Evolutionary conservation across 2,113 vertebrate species (phyloP).

Genomic region (Eulacestoma nigropectus): DNA sequence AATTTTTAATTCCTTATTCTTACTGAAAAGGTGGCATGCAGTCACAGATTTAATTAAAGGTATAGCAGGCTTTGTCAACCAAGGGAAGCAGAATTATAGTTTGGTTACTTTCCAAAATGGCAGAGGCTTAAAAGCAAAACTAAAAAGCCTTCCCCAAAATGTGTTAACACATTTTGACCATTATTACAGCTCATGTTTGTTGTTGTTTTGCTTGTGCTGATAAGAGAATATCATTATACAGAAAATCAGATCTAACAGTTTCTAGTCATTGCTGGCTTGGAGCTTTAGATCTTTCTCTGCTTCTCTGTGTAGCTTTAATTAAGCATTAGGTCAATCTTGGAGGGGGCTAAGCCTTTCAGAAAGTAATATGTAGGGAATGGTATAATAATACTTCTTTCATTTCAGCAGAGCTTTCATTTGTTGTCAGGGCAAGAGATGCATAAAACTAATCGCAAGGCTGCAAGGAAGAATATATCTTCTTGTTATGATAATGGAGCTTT

Average conservation of each 20-base stretch:
- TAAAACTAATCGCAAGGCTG: background rate
- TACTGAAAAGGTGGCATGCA: background rate
- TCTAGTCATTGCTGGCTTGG: slow-evolving; percentile 23
- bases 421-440: background rate
- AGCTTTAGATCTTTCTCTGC: slow-evolving; percentile 32
- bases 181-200: background rate
- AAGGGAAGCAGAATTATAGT: slow-evolving; percentile 21
- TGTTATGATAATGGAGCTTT: background rate
- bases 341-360: slow-evolving; percentile 1
- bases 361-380: background rate
- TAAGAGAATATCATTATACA: slow-evolving; percentile 27
- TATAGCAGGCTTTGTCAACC: slow-evolving; percentile 54
- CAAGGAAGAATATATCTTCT: background rate
- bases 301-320: slow-evolving; percentile 60
- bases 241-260: slow-evolving; percentile 48
- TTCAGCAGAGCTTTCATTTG: slow-evolving; percentile 8
- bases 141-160: background rate
- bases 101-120: slow-evolving; percentile 58
- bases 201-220: background rate
- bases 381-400: background rate
- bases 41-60: slow-evolving; percentile 56
- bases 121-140: slow-evolving; percentile 40
- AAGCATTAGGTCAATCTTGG: slow-evolving; percentile 42
- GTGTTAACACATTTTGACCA: slow-evolving; percentile 47
- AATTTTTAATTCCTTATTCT: slow-evolving; percentile 9